phyloP scores from a whole-genome alignment of 2,113 vertebrate species.

The Camelus dromedarius region DNA sequence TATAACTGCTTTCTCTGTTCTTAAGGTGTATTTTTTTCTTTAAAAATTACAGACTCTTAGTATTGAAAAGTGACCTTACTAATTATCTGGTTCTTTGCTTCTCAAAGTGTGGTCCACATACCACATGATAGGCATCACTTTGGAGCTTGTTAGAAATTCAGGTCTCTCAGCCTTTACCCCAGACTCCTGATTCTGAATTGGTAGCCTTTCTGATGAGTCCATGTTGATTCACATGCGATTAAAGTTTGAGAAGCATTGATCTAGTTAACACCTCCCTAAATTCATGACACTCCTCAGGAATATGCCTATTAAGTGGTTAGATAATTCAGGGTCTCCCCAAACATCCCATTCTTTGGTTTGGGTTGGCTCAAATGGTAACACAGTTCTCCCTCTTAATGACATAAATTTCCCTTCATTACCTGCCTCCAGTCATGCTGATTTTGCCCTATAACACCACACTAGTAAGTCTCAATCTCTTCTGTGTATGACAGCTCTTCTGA shows the following conservation, averaged over 20 bases:
- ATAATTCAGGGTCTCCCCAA: neutral
- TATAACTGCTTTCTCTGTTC: neutral
- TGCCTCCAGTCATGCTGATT: neutral
- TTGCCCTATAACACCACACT: neutral
- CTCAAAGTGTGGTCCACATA: neutral
- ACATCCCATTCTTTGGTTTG: neutral
- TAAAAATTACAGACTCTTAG: neutral
- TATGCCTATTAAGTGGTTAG: neutral
- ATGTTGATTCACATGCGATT: neutral
- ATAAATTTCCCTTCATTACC: neutral
- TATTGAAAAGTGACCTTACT: constrained; percentile 1
- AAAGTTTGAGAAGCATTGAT: constrained; percentile 29
- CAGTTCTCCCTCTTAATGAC: neutral
- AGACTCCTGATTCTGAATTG: neutral
- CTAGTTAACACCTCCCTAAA: neutral
- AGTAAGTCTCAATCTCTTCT: neutral
- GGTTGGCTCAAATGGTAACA: neutral
- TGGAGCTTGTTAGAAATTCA: constrained; percentile 33
- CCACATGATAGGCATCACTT: neutral
- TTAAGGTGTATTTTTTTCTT: neutral
- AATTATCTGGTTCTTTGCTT: neutral
- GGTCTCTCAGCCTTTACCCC: neutral
- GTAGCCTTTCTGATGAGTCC: neutral
- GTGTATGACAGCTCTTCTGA: neutral
- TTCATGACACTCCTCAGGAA: neutral